These are phyloP conservation scores for Notarius quadriscutis DNA, from an alignment of 2,113 vertebrate species.

Conservation along the genomic window DNA sequence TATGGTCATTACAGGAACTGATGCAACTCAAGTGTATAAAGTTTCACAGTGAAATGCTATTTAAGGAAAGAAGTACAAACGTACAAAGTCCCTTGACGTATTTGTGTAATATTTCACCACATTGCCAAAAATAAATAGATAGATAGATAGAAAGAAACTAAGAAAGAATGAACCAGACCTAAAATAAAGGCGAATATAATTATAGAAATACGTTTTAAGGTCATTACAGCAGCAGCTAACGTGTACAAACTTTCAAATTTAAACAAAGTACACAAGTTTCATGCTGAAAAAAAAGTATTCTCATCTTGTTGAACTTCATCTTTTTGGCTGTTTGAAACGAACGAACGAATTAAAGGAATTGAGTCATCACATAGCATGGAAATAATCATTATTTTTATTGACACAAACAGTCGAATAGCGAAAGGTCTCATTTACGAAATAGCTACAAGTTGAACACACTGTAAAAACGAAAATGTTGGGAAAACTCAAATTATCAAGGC, in stretches of 20 bases:
- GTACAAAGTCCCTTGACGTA: neutral
- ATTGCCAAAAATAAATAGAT: neutral
- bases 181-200: neutral
- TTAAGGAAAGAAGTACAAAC: neutral
- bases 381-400: neutral
- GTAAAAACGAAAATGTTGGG: no score
- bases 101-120: neutral
- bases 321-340: neutral
- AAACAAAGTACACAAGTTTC: no score
- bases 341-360: neutral
- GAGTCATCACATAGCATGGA: neutral
- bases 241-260: neutral
- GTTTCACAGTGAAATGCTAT: neutral
- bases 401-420: neutral
- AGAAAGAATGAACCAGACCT: neutral
- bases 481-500: no score
- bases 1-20: constrained; percentile 25
- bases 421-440: neutral
- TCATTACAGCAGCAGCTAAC: neutral
- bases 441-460: neutral
- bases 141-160: neutral
- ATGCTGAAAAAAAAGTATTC: neutral
- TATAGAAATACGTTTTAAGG: neutral
- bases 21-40: neutral
- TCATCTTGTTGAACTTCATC: neutral